Percentiles rank a stretch among this genome's conserved stretches.
phyloP scores from a whole-genome alignment of 2,113 vertebrate genomes.

The Calidris pygmaea region DNA sequence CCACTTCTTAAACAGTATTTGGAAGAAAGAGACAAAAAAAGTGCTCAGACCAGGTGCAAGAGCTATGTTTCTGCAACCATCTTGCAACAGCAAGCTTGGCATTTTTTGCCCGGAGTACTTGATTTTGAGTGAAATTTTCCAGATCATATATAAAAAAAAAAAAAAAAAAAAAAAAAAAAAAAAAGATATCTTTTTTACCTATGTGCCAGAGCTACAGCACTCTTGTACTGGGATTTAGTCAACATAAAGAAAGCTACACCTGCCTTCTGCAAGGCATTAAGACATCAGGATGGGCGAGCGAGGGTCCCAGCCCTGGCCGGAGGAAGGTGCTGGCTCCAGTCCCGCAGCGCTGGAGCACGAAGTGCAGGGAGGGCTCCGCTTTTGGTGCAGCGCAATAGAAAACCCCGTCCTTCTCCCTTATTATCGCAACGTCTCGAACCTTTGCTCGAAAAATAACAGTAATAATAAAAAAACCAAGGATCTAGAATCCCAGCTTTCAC shows the following conservation, averaged over 20 bases:
- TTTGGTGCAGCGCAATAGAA: not conserved
- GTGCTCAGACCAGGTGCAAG: not conserved
- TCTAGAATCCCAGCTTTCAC: not conserved
- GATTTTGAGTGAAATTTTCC: not conserved
- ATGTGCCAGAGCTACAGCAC: not conserved
- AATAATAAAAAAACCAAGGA: not conserved
- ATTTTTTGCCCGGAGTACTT: not conserved
- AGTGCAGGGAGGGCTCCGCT: not conserved
- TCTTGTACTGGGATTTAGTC: not conserved
- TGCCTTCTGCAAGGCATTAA: not conserved
- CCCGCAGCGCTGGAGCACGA: constrained; percentile 32
- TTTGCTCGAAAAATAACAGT: not conserved
- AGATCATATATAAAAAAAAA: not conserved
- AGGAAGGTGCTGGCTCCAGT: not conserved
- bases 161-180: not conserved
- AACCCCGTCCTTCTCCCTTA: not conserved
- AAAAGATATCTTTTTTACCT: not conserved
- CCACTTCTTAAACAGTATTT: not conserved
- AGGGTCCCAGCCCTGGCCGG: not conserved
- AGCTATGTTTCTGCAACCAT: constrained; percentile 29
- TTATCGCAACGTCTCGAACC: not conserved
- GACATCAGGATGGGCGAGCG: not conserved
- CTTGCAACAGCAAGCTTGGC: not conserved
- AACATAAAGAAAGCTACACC: not conserved
- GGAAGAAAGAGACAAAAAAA: not conserved